Conservation (phyloP, 1,140 invertebrate genomes). For the Anoplophora glabripennis region DNA sequence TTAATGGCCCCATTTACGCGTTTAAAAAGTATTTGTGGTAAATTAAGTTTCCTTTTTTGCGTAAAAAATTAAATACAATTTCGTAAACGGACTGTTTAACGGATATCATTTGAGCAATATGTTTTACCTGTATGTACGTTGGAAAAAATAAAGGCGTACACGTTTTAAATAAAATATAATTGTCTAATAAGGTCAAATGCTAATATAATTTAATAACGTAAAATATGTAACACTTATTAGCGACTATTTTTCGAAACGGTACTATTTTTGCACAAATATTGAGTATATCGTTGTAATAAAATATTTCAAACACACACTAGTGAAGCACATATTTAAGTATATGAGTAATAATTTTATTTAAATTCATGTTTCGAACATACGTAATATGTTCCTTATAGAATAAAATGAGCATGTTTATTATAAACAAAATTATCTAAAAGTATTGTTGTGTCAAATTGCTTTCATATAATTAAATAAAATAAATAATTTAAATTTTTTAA, state of each 20-base stretch:
- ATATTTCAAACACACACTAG: conserved; percentile 13
- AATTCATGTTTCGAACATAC: not conserved
- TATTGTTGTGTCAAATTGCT: conserved; percentile 8
- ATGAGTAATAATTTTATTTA: not conserved
- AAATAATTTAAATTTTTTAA: conserved; percentile 1
- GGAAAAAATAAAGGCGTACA: not conserved
- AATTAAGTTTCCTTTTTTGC: too few species aligned
- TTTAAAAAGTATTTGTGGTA: too few species aligned
- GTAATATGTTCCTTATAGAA: conserved; percentile 7
- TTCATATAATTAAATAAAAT: conserved; percentile 1
- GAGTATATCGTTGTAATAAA: conserved; percentile 39
- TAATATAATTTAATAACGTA: not conserved
- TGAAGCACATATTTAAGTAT: conserved; percentile 6
- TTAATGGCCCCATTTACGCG: too few species aligned
- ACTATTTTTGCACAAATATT: conserved; percentile 35
- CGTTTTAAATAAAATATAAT: not conserved
- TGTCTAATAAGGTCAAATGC: not conserved
- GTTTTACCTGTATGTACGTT: not conserved
- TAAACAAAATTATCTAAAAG: conserved; percentile 24
- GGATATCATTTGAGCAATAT: not conserved
- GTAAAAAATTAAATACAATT: too few species aligned
- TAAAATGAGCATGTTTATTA: conserved; percentile 22
- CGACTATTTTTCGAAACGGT: conserved; percentile 20
- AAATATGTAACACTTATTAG: conserved; percentile 18
- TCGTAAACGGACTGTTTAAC: too few species aligned